phyloP scores from a whole-genome alignment of 1,140 invertebrate species.

The Drosophila kanapiae region DNA sequence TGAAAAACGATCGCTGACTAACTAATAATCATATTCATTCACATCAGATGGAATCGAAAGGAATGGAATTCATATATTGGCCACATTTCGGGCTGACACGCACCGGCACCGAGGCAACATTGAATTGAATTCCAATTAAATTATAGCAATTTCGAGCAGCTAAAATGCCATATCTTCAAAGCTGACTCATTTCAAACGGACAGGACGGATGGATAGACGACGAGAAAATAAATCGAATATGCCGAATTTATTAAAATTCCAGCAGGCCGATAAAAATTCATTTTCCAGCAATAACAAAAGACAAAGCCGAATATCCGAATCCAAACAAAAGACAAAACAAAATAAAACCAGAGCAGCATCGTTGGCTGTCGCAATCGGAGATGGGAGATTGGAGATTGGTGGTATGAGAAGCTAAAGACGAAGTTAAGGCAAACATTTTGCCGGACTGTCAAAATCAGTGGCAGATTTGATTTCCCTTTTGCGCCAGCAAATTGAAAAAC shows the following conservation, averaged over 20 bases:
- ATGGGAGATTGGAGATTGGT: background rate
- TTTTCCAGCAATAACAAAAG: slow-evolving; percentile 43
- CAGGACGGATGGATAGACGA: background rate
- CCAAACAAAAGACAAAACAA: slow-evolving; percentile 28
- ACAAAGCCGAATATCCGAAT: slow-evolving; percentile 21
- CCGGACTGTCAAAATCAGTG: slow-evolving; percentile 43
- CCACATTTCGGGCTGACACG: slow-evolving; percentile 31
- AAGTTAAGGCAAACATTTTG: slow-evolving; percentile 37
- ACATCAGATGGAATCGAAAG: background rate
- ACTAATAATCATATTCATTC: slow-evolving; percentile 15
- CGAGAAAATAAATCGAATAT: slow-evolving; percentile 39
- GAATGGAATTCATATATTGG: slow-evolving; percentile 14
- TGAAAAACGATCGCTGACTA: slow-evolving; percentile 25
- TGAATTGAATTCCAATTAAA: slow-evolving; percentile 43
- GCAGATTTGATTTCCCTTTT: slow-evolving; percentile 51
- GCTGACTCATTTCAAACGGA: slow-evolving; percentile 37
- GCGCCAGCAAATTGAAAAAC: slow-evolving; percentile 52
- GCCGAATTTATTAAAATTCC: slow-evolving; percentile 44
- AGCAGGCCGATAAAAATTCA: slow-evolving; percentile 29
- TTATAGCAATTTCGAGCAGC: slow-evolving; percentile 25
- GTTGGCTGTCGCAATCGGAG: slow-evolving; percentile 8
- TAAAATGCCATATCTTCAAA: slow-evolving; percentile 22
- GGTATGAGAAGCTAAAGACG: slow-evolving; percentile 11
- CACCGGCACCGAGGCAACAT: slow-evolving; percentile 28
- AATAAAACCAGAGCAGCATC: slow-evolving; percentile 21